phyloP scores from a whole-genome alignment of 2,113 vertebrate genomes.

The Strigops habroptila region DNA sequence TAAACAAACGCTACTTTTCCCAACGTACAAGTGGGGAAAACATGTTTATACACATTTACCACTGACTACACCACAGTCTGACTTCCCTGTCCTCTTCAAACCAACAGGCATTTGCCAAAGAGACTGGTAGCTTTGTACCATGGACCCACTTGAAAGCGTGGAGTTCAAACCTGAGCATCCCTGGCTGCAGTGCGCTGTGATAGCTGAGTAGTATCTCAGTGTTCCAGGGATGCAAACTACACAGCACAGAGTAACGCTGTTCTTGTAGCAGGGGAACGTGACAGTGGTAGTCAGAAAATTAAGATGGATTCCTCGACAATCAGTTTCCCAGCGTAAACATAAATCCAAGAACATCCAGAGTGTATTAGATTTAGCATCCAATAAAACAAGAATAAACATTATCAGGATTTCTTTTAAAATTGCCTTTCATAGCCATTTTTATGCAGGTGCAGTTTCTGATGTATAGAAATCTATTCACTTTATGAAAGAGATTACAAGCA shows the following conservation, averaged over 20 bases:
- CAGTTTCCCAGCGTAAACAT: background rate
- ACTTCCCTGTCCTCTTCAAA: background rate
- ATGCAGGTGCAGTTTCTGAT: background rate
- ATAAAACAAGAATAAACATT: conserved; percentile 3
- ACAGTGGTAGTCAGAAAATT: background rate
- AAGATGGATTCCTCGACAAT: background rate
- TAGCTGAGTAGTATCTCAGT: rapidly evolving
- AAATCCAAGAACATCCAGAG: background rate
- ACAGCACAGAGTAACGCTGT: rapidly evolving
- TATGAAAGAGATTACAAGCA: background rate
- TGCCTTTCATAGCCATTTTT: background rate
- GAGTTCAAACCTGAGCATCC: background rate
- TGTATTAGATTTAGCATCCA: background rate
- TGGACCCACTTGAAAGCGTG: rapidly evolving
- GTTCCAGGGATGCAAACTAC: background rate
- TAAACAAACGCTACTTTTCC: background rate
- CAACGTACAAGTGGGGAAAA: background rate
- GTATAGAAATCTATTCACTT: background rate
- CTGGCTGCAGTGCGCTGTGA: rapidly evolving
- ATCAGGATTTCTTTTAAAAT: background rate
- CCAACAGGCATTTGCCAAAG: background rate
- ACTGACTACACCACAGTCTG: background rate
- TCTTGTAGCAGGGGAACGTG: background rate
- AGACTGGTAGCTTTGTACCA: background rate
- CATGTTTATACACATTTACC: rapidly evolving